Conservation (phyloP, 2,797 vertebrate genomes). For the Onychomys torridus region DNA sequence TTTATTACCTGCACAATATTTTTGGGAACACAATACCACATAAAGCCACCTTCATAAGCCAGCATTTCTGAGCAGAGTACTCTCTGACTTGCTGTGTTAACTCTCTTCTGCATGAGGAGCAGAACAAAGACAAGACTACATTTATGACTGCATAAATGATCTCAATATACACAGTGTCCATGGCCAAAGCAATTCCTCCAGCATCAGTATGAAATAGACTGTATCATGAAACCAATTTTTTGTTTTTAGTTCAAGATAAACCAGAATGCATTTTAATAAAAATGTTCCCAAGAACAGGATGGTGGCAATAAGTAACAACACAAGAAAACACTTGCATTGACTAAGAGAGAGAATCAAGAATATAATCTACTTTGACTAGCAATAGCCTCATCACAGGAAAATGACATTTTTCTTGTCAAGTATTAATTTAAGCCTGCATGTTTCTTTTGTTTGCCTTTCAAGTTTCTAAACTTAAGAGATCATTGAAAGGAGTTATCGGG, state of each 20-base stretch:
- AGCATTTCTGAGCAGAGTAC: not conserved
- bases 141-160: not conserved
- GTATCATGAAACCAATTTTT: not conserved
- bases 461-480: constrained; percentile 36
- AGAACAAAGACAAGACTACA: not conserved
- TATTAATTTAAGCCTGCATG: constrained; percentile 15
- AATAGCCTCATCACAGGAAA: constrained; percentile 9
- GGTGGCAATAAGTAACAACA: not conserved
- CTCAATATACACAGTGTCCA: not conserved
- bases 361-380: constrained; percentile 7
- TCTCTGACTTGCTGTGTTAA: not conserved
- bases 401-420: not conserved
- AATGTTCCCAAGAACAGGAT: not conserved
- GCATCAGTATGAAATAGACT: not conserved
- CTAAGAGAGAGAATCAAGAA: not conserved
- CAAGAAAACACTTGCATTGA: constrained; percentile 3
- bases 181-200: not conserved
- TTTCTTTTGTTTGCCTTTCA: constrained; percentile 46
- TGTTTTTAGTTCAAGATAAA: constrained; percentile 23
- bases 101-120: not conserved
- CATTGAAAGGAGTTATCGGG: not conserved
- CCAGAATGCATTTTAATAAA: constrained; percentile 26
- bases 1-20: no score
- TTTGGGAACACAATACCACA: no score
- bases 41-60: not conserved